Conservation (phyloP, 2,113 vertebrate genomes). For the Ptilorrhoa leucosticta region DNA sequence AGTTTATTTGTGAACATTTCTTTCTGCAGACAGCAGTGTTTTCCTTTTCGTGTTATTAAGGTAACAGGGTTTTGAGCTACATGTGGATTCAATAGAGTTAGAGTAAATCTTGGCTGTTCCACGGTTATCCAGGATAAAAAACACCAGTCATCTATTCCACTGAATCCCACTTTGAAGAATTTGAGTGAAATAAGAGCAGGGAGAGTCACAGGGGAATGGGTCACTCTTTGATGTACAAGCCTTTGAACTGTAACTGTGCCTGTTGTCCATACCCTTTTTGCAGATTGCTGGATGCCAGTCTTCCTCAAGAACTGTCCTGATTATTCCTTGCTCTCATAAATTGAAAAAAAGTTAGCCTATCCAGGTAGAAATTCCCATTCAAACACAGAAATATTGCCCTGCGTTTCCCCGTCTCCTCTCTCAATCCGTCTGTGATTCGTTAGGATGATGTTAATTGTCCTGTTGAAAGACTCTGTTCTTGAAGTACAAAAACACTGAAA, state of each 20-base stretch:
- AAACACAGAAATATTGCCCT: neutral
- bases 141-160: neutral
- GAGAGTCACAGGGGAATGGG: neutral
- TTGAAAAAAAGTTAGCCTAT: neutral
- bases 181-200: constrained; percentile 6
- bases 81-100: constrained; percentile 8
- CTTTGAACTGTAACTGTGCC: neutral
- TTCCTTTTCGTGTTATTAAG: neutral
- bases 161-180: constrained; percentile 30
- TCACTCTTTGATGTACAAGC: constrained; percentile 17
- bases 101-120: neutral
- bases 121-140: constrained; percentile 1
- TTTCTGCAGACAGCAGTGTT: neutral
- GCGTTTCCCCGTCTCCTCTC: neutral
- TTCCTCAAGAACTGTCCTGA: neutral
- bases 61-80: neutral
- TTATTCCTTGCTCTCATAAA: neutral
- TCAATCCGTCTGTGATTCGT: neutral
- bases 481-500: neutral
- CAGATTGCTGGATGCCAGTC: neutral
- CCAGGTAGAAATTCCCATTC: neutral
- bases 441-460: neutral
- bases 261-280: neutral
- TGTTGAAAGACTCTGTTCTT: neutral
- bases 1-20: neutral